Evolutionary conservation across 2,888 invertebrate genomes (phyloP).

Genomic region (Diaprepes abbreviatus): DNA sequence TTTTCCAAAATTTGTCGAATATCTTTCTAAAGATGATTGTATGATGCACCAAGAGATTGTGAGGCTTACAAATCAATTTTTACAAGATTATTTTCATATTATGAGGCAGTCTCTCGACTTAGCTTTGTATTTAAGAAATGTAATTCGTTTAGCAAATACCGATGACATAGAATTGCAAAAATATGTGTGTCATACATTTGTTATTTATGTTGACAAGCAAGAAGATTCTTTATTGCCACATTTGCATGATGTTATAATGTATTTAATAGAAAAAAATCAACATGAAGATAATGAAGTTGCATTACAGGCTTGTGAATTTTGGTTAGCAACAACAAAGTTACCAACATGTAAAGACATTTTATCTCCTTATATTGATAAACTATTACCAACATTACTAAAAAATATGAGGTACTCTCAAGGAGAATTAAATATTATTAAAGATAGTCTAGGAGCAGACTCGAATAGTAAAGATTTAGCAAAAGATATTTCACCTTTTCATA

Average conservation of each 20-base stretch:
- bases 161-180: conserved; percentile 96
- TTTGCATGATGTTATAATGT: conserved; percentile 96
- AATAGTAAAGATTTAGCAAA: conserved; percentile 96
- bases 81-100: conserved; percentile 62
- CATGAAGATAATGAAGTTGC: conserved; percentile 93
- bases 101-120: conserved; percentile 63
- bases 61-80: conserved; percentile 63
- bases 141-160: conserved; percentile 94
- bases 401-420: conserved; percentile 99
- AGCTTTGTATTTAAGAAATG: conserved; percentile 76
- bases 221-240: conserved; percentile 96
- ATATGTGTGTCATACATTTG: conserved; percentile 97
- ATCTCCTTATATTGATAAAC: conserved; percentile 83
- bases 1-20: conserved; percentile 60
- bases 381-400: conserved; percentile 92
- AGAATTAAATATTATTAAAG: conserved; percentile 93
- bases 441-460: conserved; percentile 95
- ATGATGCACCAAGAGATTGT: conserved; percentile 58
- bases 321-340: conserved; percentile 96
- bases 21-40: conserved; percentile 58
- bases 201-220: conserved; percentile 90
- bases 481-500: conserved; percentile 98
- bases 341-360: conserved; percentile 93
- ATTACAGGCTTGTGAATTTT: conserved; percentile 98
- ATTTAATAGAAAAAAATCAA: conserved; percentile 94